Evolutionary conservation across 2,113 vertebrate species (phyloP), one percentile per base, ranked within the genome.

Genomic region (Tragulus kanchil): DNA sequence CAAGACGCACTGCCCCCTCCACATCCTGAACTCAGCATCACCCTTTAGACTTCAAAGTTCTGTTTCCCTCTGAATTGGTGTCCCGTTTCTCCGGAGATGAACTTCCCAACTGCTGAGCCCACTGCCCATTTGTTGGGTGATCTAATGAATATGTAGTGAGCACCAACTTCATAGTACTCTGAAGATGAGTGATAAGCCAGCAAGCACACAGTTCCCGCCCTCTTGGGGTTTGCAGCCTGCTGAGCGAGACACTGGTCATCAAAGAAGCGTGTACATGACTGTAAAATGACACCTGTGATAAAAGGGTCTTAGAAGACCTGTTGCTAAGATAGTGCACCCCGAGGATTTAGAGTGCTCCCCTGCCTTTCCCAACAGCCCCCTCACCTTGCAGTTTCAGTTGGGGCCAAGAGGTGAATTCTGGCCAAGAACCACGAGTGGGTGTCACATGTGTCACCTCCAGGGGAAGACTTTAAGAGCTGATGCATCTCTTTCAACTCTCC

Each of bases 71-170:
- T 12, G 31, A 59, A 45, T 4, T 8, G 3, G 52, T 42, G 45
- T 8, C 50, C 45, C 19, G 25, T 52, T 62, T 56, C 19, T 65
- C 83, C 6, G 1, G 50, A 50, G 28, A 54, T 36, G 94, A 71
- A 58, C 58, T 54, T 52, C n/a, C n/a, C 48, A 7, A 8, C 10
- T 25, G 67, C 62, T 21, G 62, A 69, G 54, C 56, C 56, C 61
- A 8, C 14, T 26, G 73, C 58, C 8, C 0, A 0, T 19, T 59
- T 7, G 8, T 26, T 61, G 28, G 25, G n/a, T 6, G n/a, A 52
- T 77, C 56, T 8, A 10, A 50, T 56, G 17, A 5, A 7, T 36
- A 31, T 19, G 54, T 64, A 25, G 52, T 16, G 25, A 54, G 12
- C 14, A 10, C n/a, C n/a, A 19, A 7, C 12, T 10, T 45, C n/a